These are phyloP conservation scores for Porites cylindrica DNA, from an alignment of 92 coral and sea anemone species.

Conservation along the genomic window DNA sequence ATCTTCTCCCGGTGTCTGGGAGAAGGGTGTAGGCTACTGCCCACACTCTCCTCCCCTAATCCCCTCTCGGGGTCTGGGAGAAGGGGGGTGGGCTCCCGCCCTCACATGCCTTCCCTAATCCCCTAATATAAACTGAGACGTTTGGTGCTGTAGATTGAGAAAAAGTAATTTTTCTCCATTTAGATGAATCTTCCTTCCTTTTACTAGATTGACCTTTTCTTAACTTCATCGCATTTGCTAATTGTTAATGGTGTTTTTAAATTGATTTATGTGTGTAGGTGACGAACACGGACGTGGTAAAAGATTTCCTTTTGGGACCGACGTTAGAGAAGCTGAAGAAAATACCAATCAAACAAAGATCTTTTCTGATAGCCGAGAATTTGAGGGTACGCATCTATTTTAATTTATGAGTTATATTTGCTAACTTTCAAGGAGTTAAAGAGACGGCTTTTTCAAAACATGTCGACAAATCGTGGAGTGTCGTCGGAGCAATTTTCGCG, in stretches of 20 bases:
- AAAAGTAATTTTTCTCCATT: no score
- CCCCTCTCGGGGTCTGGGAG: no score
- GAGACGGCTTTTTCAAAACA: no score
- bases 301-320: constrained; percentile 81
- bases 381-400: constrained; percentile 65
- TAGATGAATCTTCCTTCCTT: not conserved
- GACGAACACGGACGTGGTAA: constrained; percentile 65
- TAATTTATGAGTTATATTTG: not conserved
- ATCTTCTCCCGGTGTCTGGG: no score
- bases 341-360: constrained; percentile 71
- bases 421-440: not conserved
- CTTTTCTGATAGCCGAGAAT: constrained; percentile 75
- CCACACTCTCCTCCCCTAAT: no score
- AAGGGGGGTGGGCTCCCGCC: no score
- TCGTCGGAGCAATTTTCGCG: no score
- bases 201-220: not conserved
- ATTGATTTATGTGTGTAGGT: constrained; percentile 47
- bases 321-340: constrained; percentile 72
- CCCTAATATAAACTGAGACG: no score
- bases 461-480: no score
- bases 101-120: no score
- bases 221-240: not conserved
- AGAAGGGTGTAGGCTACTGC: no score
- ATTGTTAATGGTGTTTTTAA: not conserved
- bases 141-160: no score